Conservation (phyloP, 2,797 vertebrate species). For the Alectoris magna region DNA sequence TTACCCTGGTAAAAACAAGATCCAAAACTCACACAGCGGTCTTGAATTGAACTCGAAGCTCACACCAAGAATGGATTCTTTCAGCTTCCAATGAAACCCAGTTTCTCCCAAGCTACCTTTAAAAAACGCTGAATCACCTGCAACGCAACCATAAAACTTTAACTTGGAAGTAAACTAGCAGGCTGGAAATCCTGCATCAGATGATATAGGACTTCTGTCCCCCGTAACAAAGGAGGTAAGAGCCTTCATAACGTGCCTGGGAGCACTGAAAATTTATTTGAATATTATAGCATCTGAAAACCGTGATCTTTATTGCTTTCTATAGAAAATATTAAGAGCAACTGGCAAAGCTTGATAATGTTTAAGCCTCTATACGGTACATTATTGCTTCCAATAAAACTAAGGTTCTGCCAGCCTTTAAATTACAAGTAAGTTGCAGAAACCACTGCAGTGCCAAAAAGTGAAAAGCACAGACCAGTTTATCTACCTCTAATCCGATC, state of each 20-base stretch:
- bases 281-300: not conserved
- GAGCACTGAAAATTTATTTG: not conserved
- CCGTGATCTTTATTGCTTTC: not conserved
- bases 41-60: accelerated
- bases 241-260: not conserved
- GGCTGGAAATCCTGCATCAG: accelerated
- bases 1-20: not conserved
- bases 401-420: not conserved
- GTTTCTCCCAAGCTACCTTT: not conserved
- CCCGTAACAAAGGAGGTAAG: accelerated
- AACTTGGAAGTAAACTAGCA: accelerated
- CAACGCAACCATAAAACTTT: accelerated
- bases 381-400: not conserved
- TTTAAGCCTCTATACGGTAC: not conserved
- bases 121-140: not conserved
- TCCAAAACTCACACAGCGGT: accelerated
- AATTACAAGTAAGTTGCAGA: not conserved
- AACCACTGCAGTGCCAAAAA: accelerated
- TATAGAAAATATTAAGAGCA: not conserved
- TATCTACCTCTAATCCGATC: accelerated
- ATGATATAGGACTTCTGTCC: accelerated
- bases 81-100: not conserved
- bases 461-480: accelerated
- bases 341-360: not conserved
- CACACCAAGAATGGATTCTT: not conserved